Percentiles rank a stretch among this genome's conserved stretches.
Conservation (phyloP, 2,113 vertebrate species). For the Oreochromis aureus region DNA sequence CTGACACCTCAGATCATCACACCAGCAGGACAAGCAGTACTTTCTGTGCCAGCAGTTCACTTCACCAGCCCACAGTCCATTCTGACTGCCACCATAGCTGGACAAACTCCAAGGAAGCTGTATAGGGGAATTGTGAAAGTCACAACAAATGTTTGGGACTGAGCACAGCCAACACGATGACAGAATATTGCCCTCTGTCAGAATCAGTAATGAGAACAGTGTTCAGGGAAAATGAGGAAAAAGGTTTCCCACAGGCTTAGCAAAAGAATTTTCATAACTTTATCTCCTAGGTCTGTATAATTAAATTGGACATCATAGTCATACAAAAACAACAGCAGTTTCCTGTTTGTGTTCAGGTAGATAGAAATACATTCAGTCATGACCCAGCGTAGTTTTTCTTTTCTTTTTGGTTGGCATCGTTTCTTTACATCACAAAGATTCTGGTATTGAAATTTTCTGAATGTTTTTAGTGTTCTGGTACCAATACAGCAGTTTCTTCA, state of each 20-base stretch:
- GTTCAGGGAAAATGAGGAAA: background rate
- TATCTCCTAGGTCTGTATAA: background rate
- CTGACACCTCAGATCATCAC: background rate
- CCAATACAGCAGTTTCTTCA: background rate
- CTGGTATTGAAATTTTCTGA: background rate
- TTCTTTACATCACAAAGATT: background rate
- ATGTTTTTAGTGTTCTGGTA: background rate
- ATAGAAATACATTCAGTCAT: fast-evolving
- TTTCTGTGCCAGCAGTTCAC: background rate
- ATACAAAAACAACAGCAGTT: background rate
- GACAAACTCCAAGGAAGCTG: background rate
- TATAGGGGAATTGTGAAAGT: background rate
- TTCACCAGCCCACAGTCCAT: background rate
- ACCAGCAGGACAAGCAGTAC: background rate
- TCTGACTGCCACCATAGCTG: background rate
- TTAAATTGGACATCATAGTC: background rate
- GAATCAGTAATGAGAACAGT: background rate
- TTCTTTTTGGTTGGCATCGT: background rate
- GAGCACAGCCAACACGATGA: background rate
- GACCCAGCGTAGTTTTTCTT: background rate
- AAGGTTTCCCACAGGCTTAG: background rate
- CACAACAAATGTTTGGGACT: background rate
- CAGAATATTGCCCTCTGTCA: background rate
- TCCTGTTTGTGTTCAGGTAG: background rate
- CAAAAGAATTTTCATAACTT: background rate